Base-by-base conservation (phyloP, 2,888 invertebrate genomes). In the Encarsia formosa region DNA sequence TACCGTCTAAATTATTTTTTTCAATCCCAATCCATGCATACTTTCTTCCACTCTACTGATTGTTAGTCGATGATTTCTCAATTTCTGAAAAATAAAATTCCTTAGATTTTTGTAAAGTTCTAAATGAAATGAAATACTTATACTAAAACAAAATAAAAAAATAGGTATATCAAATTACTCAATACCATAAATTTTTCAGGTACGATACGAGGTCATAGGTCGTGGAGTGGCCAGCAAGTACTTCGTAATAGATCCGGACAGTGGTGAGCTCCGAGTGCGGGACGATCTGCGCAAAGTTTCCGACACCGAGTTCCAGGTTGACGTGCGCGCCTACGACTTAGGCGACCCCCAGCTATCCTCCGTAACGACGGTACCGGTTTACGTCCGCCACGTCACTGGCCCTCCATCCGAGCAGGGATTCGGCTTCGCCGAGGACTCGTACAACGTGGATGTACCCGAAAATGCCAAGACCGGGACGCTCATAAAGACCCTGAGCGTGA, bases 341-440 rank as follows among this genome's bases (percentile, higher is more conserved):
- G 93, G 90, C 1, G 90, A 88, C 37, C 93, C 90, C 0, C 86
- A 88, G 63, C 77, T 92, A 63, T 88, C 88, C 1, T 88, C 91
- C 0, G 86, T 89, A 0, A 85, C 87, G 8, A 87, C 88, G 3
- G 81, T 94, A 1, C 88, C 87, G 0, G 82, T 95, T 4, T 90
- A 85, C 66, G 88, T 94, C 13, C 85, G 88, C 46, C 91, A 91
- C 68, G 84, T 88, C 0, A 85, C 89, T 1, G 83, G 84, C 0
- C 84, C 86, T 5, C 83, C 86, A 4, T 78, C 81, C 1, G 81
- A 83, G 5, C 83, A 83, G 4, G 90, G 90, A 1, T 77, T 94
- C 23, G 88, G 93, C 1, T 95, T 95, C 69, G 88, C 89, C 5
- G 93, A 94, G 66, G 88, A 88, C 41, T 80, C 86, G 0, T 94